phyloP scores from a whole-genome alignment of 2,888 invertebrate species.

The Lepeophtheirus nordmannii region DNA sequence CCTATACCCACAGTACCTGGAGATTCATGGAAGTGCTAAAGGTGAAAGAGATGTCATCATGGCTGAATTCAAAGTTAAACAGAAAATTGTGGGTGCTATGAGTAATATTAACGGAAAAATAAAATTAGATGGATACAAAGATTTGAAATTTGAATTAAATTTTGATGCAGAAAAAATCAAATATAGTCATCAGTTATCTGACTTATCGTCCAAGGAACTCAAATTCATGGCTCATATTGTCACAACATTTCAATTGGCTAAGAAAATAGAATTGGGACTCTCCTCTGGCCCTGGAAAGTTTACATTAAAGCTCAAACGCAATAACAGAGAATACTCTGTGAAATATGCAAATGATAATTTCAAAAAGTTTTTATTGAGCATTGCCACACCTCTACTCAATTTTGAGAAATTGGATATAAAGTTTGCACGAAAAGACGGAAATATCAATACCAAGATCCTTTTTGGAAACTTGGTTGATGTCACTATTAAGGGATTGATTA shows the following conservation, averaged over 20 bases:
- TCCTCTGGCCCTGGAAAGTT: not conserved
- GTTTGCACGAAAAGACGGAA: conserved; percentile 1
- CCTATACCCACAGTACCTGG: not conserved
- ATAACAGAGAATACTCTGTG: not conserved
- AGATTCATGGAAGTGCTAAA: not conserved
- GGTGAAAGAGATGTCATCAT: not conserved
- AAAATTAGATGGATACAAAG: not conserved
- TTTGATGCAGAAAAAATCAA: not conserved
- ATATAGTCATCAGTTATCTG: not conserved
- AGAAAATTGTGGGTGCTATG: not conserved
- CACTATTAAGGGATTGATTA: not conserved
- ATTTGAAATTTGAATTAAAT: not conserved
- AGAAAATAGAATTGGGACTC: not conserved
- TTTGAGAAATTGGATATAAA: not conserved
- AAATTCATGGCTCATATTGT: not conserved
- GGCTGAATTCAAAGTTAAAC: not conserved
- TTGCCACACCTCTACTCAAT: not conserved
- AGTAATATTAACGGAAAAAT: not conserved
- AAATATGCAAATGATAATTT: not conserved
- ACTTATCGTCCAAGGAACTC: not conserved
- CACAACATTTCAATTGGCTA: not conserved
- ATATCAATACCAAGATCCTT: not conserved
- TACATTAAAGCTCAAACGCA: not conserved
- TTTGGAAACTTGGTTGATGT: conserved; percentile 8
- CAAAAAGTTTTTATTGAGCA: not conserved